Evolutionary conservation across 2,888 invertebrate genomes (phyloP), one percentile per base, ranked within the genome.

Genomic region (Melipona beecheii): DNA sequence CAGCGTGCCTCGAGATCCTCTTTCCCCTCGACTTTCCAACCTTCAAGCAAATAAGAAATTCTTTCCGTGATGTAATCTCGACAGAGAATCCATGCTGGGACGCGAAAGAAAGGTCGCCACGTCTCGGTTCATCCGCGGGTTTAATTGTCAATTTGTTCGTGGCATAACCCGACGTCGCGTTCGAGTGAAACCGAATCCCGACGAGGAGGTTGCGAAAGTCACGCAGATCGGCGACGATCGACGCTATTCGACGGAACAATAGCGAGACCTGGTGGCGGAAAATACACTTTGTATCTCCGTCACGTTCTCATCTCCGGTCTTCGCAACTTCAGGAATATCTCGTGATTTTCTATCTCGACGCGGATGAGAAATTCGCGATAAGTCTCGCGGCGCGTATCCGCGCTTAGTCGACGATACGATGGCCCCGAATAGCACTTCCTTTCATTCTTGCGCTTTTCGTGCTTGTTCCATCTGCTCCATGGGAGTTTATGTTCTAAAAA

Each of bases 181-280:
- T 62, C 15, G 65, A 72, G 81, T 81, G 66, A 70, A 77, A 86
- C 50, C 65, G 69, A 81, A 24, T 84, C 71, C 19, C 17, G 54
- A 69, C 27, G 21, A 36, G 75, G 71, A 50, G 66, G 52, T 60
- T 62, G 60, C 73, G 24, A 54, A 49, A 58, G 68, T 65, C 43
- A 24, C 36, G 85, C 78, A 87, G 88, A 87, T 86, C 83, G 80
- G 24, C 36, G 19, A 17, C 2, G n/a, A n/a, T n/a, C n/a, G 21
- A 36, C 27, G 66, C 21, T n/a, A n/a, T n/a, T 54, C 24, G n/a
- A 24, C 17, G 27, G 21, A 50, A 56, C 52, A 84, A 78, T 52
- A 74, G 65, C 49, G 50, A 43, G 36, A 19, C 50, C 21, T 50
- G 17, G 5, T 24, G 52, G 21, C 27, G 24, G 24, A 49, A 79